These are phyloP conservation scores for Micromesistius poutassou DNA, from an alignment of 2,797 vertebrate genomes.

Conservation along the genomic window DNA sequence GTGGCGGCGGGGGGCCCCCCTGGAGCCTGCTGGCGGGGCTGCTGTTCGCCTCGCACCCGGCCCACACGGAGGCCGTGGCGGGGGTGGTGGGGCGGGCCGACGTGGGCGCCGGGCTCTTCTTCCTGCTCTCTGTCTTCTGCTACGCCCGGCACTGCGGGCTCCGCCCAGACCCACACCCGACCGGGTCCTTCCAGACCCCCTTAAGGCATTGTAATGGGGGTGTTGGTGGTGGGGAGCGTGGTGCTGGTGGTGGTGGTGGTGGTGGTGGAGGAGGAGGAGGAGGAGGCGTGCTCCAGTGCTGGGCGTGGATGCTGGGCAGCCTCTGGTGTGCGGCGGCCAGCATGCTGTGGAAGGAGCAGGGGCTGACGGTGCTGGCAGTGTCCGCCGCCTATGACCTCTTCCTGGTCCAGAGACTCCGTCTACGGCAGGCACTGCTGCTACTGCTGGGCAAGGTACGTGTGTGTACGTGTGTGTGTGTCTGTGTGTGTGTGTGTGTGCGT, in stretches of 20 bases:
- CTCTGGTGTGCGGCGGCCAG: conserved; percentile 87
- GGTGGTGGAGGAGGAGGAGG: conserved; percentile 34
- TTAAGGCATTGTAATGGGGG: background rate
- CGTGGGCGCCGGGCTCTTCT: conserved; percentile 92
- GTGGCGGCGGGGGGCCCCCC: conserved; percentile 59
- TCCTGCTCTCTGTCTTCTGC: conserved; percentile 89
- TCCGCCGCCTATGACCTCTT: conserved; percentile 92
- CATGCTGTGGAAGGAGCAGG: conserved; percentile 99
- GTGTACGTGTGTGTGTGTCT: background rate
- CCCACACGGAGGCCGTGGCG: conserved; percentile 95
- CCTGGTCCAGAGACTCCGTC: conserved; percentile 86
- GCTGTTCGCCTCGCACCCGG: conserved; percentile 93
- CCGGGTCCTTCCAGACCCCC: conserved; percentile 15
- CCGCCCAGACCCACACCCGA: background rate
- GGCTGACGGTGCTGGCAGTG: conserved; percentile 91
- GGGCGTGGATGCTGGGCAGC: conserved; percentile 81
- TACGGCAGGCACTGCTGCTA: conserved; percentile 80
- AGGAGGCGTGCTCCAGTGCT: conserved; percentile 51
- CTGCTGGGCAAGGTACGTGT: conserved; percentile 81
- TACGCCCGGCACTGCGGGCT: conserved; percentile 87
- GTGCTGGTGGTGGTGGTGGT: conserved; percentile 38
- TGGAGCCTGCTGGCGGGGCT: conserved; percentile 93
- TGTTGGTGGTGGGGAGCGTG: background rate
- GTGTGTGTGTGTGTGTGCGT: background rate
- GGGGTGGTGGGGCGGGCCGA: conserved; percentile 94